Conservation (phyloP, 2,113 vertebrate genomes). For the Semnopithecus entellus region DNA sequence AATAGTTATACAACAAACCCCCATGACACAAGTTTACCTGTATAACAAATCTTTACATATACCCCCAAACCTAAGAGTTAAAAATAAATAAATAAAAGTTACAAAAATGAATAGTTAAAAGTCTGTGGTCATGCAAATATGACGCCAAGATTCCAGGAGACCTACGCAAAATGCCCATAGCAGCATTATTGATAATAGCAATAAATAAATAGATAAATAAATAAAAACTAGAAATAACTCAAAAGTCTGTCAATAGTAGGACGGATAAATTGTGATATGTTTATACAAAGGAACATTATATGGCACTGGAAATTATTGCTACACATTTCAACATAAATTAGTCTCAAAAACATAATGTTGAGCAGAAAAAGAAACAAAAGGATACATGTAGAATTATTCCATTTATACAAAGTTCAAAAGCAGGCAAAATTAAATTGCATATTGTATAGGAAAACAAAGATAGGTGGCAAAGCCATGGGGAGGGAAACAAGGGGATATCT, state of each 20-base stretch:
- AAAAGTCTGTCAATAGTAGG: neutral
- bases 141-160: slow-evolving; percentile 90
- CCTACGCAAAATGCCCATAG: neutral
- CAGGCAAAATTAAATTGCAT: slow-evolving; percentile 8
- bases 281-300: neutral
- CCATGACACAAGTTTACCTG: no score
- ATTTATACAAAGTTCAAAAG: neutral
- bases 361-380: neutral
- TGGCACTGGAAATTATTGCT: neutral
- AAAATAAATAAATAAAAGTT: no score
- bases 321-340: neutral
- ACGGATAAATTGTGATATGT: neutral
- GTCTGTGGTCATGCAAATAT: neutral
- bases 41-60: no score
- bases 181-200: neutral
- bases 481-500: neutral
- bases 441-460: neutral
- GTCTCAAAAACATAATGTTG: neutral
- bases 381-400: neutral
- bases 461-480: neutral
- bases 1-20: no score
- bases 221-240: neutral
- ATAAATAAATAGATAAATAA: neutral
- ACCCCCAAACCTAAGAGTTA: no score
- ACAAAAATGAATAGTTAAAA: neutral